These are phyloP conservation scores for Propithecus deckenii DNA, from an alignment of 2,797 vertebrate genomes.

Conservation along the genomic window DNA sequence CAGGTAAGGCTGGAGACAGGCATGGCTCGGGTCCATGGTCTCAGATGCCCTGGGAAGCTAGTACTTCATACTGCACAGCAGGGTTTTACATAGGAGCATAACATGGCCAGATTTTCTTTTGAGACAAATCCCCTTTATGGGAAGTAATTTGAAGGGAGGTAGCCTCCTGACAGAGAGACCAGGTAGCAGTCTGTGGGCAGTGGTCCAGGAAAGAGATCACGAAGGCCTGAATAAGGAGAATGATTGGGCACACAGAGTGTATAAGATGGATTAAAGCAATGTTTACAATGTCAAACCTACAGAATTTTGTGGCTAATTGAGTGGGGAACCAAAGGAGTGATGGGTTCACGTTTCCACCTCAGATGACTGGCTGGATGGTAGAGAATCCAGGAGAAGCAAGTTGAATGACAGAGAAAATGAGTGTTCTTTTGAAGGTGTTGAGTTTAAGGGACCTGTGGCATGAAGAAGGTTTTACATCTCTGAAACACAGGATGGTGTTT, in stretches of 20 bases:
- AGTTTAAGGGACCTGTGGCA: not conserved
- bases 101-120: not conserved
- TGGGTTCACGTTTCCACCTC: not conserved
- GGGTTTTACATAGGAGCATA: not conserved
- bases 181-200: not conserved
- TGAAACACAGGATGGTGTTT: not conserved
- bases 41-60: not conserved
- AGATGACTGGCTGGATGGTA: not conserved
- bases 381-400: not conserved
- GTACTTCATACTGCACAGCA: not conserved
- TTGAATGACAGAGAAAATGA: not conserved
- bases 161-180: not conserved
- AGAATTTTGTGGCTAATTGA: not conserved
- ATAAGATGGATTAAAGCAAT: not conserved
- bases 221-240: not conserved
- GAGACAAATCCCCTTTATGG: not conserved
- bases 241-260: not conserved
- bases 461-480: not conserved
- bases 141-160: not conserved
- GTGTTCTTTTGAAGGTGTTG: not conserved
- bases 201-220: not conserved
- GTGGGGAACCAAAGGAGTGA: not conserved
- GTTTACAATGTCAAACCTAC: not conserved
- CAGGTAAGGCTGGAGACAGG: not conserved
- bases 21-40: no score